A percentile compares a stretch with the other conserved stretches of the same genome.
Conservation (phyloP, 1,140 invertebrate species). For the Probaryconus sp. region DNA sequence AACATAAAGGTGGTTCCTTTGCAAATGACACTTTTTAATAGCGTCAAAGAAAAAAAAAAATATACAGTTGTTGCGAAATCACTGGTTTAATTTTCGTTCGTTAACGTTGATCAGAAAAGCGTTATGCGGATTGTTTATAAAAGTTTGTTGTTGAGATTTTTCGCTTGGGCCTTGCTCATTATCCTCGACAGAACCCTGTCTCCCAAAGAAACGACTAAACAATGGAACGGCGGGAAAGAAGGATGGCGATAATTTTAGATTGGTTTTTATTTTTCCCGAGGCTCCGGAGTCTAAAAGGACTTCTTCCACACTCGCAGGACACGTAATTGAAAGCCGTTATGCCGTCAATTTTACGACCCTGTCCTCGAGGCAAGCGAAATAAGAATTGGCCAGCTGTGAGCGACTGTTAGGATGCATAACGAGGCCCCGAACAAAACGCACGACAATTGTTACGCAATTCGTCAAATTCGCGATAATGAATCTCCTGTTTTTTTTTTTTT, state of each 20-base stretch:
- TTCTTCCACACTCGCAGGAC: conserved; percentile 14
- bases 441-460: conserved; percentile 17
- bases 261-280: conserved; percentile 30
- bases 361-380: conserved; percentile 31
- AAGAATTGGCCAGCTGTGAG: conserved; percentile 4
- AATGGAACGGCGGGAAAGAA: too few relatives aligned
- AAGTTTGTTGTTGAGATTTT: too few relatives aligned
- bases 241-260: conserved; percentile 12
- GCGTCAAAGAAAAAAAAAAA: too few relatives aligned
- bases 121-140: too few relatives aligned
- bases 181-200: too few relatives aligned
- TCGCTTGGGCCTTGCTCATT: too few relatives aligned
- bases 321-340: conserved; percentile 54
- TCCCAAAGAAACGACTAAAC: too few relatives aligned
- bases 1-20: conserved; percentile 12
- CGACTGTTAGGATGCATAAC: conserved; percentile 1
- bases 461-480: conserved; percentile 15
- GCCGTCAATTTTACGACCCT: conserved; percentile 40
- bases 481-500: too few relatives aligned
- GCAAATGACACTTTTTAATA: not conserved
- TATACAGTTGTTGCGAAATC: too few relatives aligned
- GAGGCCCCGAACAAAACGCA: conserved; percentile 16
- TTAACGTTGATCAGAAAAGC: too few relatives aligned
- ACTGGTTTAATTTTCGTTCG: too few relatives aligned
- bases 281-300: conserved; percentile 4